These are phyloP conservation scores for Belgica antarctica DNA, from an alignment of 2,888 invertebrate genomes.

Conservation along the genomic window DNA sequence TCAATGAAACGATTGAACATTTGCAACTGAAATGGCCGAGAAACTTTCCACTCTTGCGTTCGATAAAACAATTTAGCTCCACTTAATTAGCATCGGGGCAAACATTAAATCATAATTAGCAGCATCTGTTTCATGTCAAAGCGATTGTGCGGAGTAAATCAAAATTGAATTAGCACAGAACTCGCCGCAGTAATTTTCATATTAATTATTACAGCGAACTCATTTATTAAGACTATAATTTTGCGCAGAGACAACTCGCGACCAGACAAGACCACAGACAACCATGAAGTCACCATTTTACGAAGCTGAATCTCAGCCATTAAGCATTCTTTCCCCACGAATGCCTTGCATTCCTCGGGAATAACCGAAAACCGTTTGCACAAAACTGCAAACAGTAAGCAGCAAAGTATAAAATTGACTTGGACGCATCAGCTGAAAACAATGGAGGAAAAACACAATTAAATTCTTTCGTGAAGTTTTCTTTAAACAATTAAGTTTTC, in stretches of 20 bases:
- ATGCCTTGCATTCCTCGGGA: conserved; percentile 29
- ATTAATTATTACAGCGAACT: not conserved
- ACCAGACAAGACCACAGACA: no score
- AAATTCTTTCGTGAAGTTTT: conserved; percentile 14
- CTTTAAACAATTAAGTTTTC: conserved; percentile 8
- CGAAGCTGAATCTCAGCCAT: not conserved
- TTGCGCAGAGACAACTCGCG: not conserved
- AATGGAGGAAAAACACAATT: conserved; percentile 37
- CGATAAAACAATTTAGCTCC: not conserved
- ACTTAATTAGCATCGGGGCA: conserved; percentile 28
- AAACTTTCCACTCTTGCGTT: not conserved
- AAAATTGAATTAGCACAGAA: not conserved
- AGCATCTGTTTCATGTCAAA: conserved; percentile 38
- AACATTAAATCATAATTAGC: conserved; percentile 37
- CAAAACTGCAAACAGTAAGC: not conserved
- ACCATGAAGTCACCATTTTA: not conserved
- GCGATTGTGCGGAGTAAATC: conserved; percentile 23
- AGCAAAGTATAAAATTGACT: not conserved
- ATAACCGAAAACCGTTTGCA: conserved; percentile 16
- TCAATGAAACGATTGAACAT: not conserved
- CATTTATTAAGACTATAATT: not conserved
- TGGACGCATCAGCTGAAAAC: conserved; percentile 30
- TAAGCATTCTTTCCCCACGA: not conserved
- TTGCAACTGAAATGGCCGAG: not conserved
- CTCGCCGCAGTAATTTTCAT: not conserved